Percentiles rank a stretch among this genome's conserved stretches.
phyloP scores from a whole-genome alignment of 2,113 vertebrate genomes.

The Leptobrachium ailaonicum region DNA sequence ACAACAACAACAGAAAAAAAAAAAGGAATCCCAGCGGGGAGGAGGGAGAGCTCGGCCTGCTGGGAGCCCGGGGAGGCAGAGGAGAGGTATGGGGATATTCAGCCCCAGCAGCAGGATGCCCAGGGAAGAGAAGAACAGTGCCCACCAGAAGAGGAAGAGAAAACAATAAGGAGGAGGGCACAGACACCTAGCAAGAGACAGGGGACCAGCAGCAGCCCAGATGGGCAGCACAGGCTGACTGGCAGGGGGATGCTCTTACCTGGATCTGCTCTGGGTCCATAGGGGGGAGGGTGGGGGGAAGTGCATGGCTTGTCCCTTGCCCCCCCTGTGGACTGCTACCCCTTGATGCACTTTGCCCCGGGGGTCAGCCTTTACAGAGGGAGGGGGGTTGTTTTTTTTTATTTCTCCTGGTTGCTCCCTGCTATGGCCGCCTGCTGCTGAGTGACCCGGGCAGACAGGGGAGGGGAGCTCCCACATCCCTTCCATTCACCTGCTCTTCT shows the following conservation, averaged over 20 bases:
- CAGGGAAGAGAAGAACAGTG: slow-evolving; percentile 57
- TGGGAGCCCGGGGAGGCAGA: slow-evolving; percentile 44
- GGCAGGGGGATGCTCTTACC: slow-evolving; percentile 46
- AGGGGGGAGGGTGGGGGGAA: slow-evolving; percentile 48
- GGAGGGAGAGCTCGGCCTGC: slow-evolving; percentile 56
- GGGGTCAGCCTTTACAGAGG: slow-evolving; percentile 31
- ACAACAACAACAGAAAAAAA: neutral
- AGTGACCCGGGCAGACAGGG: slow-evolving; percentile 40
- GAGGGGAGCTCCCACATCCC: slow-evolving; percentile 35
- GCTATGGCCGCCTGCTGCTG: slow-evolving; percentile 40
- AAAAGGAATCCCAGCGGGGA: slow-evolving; percentile 52
- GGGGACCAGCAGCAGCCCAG: slow-evolving; percentile 3
- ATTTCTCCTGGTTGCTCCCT: slow-evolving; percentile 10
- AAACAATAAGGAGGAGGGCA: slow-evolving; percentile 50
- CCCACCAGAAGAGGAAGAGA: slow-evolving; percentile 61
- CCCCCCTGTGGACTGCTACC: slow-evolving; percentile 39
- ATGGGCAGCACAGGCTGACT: slow-evolving; percentile 7
- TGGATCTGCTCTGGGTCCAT: slow-evolving; percentile 49
- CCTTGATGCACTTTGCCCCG: slow-evolving; percentile 45
- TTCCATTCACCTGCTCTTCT: slow-evolving; percentile 1
- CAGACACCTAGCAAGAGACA: slow-evolving; percentile 7
- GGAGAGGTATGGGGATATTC: slow-evolving; percentile 37
- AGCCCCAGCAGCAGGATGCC: slow-evolving; percentile 57
- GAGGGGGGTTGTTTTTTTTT: slow-evolving; percentile 37
- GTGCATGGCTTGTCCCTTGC: slow-evolving; percentile 37